Conservation (phyloP, 1,140 invertebrate species). For the Ceratina calcarata region DNA sequence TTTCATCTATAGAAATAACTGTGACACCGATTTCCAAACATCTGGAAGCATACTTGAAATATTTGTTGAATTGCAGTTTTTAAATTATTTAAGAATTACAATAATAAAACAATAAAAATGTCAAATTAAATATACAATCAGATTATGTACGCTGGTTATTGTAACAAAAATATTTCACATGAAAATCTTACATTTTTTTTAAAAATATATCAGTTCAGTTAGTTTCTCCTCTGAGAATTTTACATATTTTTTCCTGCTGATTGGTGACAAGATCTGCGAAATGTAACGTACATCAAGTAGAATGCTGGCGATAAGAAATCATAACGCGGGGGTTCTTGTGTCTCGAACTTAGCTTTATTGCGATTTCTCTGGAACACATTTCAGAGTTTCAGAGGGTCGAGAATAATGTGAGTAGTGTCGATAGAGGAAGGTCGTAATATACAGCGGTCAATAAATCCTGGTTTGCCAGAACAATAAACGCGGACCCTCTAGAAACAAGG, state of each 20-base stretch:
- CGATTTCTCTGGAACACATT: neutral
- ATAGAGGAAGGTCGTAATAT: neutral
- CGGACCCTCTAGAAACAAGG: neutral
- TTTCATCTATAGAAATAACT: neutral
- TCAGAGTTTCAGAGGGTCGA: neutral
- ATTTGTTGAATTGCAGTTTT: neutral
- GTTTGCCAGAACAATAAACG: neutral
- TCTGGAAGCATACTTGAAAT: neutral
- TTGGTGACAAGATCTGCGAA: neutral
- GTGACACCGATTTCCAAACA: neutral
- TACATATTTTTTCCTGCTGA: too few species aligned
- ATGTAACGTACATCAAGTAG: neutral
- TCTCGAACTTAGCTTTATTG: neutral
- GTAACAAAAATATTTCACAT: too few species aligned
- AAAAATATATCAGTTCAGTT: too few species aligned
- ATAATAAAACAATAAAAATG: too few species aligned
- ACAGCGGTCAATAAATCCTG: slow-evolving; percentile 1
- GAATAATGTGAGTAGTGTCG: neutral
- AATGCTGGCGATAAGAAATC: slow-evolving; percentile 3
- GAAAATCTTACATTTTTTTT: too few species aligned
- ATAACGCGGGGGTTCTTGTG: neutral
- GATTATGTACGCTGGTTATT: too few species aligned
- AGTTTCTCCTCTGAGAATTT: too few species aligned
- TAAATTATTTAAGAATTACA: too few species aligned
- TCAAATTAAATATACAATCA: too few species aligned